Percentiles rank a stretch among this genome's conserved stretches.
Evolutionary conservation across 2,797 vertebrate genomes (phyloP).

Genomic region (Anolis apletophallus): DNA sequence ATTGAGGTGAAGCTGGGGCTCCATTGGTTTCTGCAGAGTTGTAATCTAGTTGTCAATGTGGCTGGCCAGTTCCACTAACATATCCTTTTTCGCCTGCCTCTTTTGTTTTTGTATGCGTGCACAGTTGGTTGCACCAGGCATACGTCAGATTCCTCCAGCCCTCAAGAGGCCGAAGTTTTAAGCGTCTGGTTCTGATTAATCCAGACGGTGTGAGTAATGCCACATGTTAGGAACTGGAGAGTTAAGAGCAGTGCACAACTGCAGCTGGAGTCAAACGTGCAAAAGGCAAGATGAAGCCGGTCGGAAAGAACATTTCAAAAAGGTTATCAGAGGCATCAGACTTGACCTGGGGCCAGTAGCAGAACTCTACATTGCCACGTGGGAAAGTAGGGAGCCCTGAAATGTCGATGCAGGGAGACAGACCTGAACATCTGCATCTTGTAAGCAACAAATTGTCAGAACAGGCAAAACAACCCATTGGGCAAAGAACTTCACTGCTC

Average conservation of each 20-base stretch:
- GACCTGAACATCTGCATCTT: background rate
- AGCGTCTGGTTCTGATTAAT: conserved; percentile 49
- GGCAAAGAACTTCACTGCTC: background rate
- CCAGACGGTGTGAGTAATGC: conserved; percentile 39
- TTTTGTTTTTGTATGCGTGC: background rate
- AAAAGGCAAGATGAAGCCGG: conserved; percentile 11
- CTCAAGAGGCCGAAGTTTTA: conserved; percentile 38
- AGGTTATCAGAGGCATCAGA: background rate
- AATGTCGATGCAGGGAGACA: background rate
- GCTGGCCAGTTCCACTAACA: background rate
- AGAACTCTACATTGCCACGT: background rate
- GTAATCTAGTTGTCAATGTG: conserved; percentile 14
- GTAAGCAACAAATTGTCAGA: background rate
- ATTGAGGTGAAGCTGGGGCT: background rate
- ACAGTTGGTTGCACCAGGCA: conserved; percentile 1
- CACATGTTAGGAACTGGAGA: conserved; percentile 23
- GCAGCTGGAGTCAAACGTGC: background rate
- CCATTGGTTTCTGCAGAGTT: background rate
- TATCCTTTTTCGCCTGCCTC: background rate
- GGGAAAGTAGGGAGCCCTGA: background rate
- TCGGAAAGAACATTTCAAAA: background rate
- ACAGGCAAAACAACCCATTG: background rate
- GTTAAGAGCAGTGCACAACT: conserved; percentile 11
- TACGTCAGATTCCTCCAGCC: background rate
- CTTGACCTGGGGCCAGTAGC: conserved; percentile 9